Percentiles rank a stretch among this genome's conserved stretches.
phyloP scores from a whole-genome alignment of 2,797 vertebrate species.

The Tinamus major region DNA sequence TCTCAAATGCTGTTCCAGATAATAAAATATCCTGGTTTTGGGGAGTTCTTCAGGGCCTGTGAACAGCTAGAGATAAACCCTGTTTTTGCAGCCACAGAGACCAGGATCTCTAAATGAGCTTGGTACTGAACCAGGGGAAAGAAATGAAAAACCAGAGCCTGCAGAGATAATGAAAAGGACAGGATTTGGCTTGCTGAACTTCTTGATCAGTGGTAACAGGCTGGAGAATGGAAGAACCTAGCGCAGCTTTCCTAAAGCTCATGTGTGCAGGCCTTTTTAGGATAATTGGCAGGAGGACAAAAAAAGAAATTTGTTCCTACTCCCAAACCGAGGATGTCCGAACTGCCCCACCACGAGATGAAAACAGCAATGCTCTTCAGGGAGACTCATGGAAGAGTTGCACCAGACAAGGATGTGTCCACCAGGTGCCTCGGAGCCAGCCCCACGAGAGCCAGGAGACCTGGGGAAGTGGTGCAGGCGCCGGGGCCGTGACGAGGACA shows the following conservation, averaged over 20 bases:
- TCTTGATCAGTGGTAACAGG: not conserved
- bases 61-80: not conserved
- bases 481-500: not conserved
- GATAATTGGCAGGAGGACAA: not conserved
- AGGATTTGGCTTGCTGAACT: not conserved
- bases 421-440: rapidly evolving
- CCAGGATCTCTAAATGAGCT: not conserved
- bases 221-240: not conserved
- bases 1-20: not conserved
- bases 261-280: not conserved
- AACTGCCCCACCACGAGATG: rapidly evolving
- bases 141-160: not conserved
- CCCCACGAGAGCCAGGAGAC: rapidly evolving
- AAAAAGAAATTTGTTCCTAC: not conserved
- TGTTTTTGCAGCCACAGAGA: not conserved
- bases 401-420: no score
- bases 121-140: not conserved
- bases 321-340: not conserved
- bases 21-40: not conserved
- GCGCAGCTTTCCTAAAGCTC: not conserved
- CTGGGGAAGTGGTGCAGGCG: not conserved
- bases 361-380: not conserved
- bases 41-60: not conserved
- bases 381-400: no score
- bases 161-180: rapidly evolving